Evolutionary conservation across 2,888 invertebrate genomes (phyloP).

Genomic region (Psylliodes chrysocephalus): DNA sequence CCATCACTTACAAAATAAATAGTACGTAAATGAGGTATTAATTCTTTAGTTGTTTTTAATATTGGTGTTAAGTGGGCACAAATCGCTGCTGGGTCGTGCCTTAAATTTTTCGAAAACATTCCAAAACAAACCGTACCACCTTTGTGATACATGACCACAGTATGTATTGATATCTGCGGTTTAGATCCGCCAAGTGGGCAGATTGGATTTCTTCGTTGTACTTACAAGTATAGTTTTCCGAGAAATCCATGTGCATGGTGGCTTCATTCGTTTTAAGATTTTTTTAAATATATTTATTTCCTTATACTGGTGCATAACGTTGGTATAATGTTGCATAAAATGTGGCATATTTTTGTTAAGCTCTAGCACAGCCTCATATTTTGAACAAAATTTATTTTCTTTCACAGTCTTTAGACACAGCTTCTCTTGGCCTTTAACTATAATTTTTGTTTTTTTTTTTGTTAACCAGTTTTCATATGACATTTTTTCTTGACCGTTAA

Average conservation of each 20-base stretch:
- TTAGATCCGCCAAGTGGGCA: constrained; percentile 1
- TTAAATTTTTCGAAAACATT: constrained; percentile 53
- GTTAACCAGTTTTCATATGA: neutral
- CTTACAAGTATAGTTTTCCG: too few species aligned
- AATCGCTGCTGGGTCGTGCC: too few species aligned
- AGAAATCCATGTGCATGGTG: too few species aligned
- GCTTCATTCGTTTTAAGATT: neutral
- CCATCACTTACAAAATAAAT: neutral
- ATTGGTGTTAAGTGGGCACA: constrained; percentile 52
- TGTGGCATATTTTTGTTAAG: neutral
- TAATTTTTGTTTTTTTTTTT: neutral
- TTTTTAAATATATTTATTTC: neutral
- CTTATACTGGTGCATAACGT: neutral
- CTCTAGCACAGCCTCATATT: neutral
- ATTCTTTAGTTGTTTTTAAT: too few species aligned
- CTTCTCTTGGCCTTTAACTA: neutral
- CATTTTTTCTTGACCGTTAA: neutral
- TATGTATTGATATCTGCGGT: neutral
- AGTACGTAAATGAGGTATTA: too few species aligned
- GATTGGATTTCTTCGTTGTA: too few species aligned
- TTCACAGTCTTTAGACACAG: neutral
- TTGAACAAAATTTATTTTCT: neutral
- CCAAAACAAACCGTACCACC: neutral
- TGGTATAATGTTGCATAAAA: neutral
- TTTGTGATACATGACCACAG: neutral